Percentiles rank a stretch among this genome's conserved stretches.
These are phyloP conservation scores for Drosophila fungiperda DNA, from an alignment of 2,888 invertebrate species.

Conservation along the genomic window DNA sequence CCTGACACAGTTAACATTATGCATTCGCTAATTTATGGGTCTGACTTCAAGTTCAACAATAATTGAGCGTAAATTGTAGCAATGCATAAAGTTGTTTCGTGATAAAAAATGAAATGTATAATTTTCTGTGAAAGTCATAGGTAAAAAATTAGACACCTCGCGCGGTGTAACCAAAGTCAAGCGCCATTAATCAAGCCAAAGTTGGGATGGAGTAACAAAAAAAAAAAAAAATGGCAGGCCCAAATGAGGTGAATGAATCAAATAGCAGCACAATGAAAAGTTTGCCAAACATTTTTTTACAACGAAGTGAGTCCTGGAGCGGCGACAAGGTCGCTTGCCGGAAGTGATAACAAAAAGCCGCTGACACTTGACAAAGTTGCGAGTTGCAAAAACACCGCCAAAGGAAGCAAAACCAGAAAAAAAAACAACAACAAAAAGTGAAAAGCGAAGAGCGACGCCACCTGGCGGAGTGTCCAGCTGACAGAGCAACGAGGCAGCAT, in stretches of 20 bases:
- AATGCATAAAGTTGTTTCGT: slow-evolving; percentile 48
- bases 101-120: slow-evolving; percentile 43
- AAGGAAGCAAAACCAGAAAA: slow-evolving; percentile 17
- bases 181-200: slow-evolving; percentile 72
- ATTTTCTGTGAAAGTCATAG: slow-evolving; percentile 12
- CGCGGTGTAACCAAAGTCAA: slow-evolving; percentile 45
- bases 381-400: slow-evolving; percentile 28
- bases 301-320: slow-evolving; percentile 45
- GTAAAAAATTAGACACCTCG: slow-evolving; percentile 1
- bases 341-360: slow-evolving; percentile 81
- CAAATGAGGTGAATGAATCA: slow-evolving; percentile 77
- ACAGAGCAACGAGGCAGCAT: slow-evolving; percentile 56
- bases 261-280: slow-evolving; percentile 60
- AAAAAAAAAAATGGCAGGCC: slow-evolving; percentile 23
- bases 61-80: slow-evolving; percentile 74
- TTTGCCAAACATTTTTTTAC: slow-evolving; percentile 66
- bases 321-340: slow-evolving; percentile 60
- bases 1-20: slow-evolving; percentile 27
- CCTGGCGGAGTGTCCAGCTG: slow-evolving; percentile 67
- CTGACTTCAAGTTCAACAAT: slow-evolving; percentile 48
- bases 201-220: slow-evolving; percentile 37
- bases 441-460: slow-evolving; percentile 37
- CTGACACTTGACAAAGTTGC: slow-evolving; percentile 82
- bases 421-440: neutral
- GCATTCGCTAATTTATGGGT: slow-evolving; percentile 45